A percentile compares a stretch with the other conserved stretches of the same genome.
Conservation (phyloP, 2,113 vertebrate genomes). For the Sphyrna mokarran region DNA sequence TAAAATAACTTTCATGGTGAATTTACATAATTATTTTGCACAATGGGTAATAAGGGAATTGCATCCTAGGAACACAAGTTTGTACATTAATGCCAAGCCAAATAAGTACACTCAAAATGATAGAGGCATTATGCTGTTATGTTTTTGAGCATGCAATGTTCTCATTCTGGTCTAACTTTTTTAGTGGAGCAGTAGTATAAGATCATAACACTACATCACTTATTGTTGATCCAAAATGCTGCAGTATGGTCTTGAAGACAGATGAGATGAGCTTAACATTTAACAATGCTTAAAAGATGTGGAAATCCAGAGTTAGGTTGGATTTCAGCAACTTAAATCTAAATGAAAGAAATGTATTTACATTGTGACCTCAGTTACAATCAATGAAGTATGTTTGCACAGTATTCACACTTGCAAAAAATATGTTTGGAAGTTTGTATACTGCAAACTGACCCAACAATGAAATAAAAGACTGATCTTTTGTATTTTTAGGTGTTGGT, state of each 20-base stretch:
- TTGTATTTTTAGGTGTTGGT: background rate
- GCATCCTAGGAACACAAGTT: background rate
- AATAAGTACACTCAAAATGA: background rate
- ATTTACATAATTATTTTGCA: no score
- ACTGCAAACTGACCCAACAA: background rate
- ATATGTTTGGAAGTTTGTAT: background rate
- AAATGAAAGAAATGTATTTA: background rate
- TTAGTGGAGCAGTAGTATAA: background rate
- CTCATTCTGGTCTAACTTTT: background rate
- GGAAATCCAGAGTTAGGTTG: background rate
- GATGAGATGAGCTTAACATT: background rate
- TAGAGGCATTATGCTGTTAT: no score
- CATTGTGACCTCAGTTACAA: background rate
- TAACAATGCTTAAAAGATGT: background rate
- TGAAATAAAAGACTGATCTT: background rate
- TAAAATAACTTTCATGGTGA: no score
- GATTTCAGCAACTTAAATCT: background rate
- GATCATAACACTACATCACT: background rate
- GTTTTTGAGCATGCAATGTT: background rate
- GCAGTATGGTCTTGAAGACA: background rate
- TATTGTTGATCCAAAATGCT: background rate
- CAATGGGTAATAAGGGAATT: background rate
- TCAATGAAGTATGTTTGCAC: background rate
- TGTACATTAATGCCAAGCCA: background rate
- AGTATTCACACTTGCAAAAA: background rate